Base-by-base conservation (phyloP, 1,140 invertebrate genomes). In the Aporrectodea caliginosa region DNA sequence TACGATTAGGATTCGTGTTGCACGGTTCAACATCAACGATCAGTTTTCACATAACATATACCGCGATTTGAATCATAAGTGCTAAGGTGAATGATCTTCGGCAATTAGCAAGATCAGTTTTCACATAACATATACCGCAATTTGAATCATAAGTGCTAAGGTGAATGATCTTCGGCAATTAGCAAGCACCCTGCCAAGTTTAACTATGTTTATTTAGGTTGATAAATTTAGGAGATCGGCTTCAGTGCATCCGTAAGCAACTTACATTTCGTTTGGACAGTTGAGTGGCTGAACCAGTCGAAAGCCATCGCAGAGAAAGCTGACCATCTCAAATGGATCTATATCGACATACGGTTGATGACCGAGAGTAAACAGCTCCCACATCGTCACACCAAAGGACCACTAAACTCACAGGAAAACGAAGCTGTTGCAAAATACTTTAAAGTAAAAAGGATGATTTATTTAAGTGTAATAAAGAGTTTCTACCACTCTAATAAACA, bases 231-330 rank as follows among this genome's bases (percentile, higher is more conserved):
- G n/a, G n/a, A 58, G 6, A 12, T 58, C 43, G 22, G 6, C 6
- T 58, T 58, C 6, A 58, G 22, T 22, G 22, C 6, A 58, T 58
- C 6, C 22, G 22, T 22, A 6, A 58, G 43, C 43, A 58, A 22
- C 93, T 93, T 90, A 96, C 92, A 98, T 88, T 90, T 98, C 95
- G 90, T 98, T 95, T 0, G 96, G 96, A 88, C 96, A 98, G 86
- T 95, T 96, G 83, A 93, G 91, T 1, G 96, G 96, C 84, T 97
- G 95, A 16, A 92, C 91, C 29, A 97, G 91, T 82, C 96, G 90
- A 86, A 95, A 96, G n/a, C 95, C 95, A 86, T 94, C 94, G 73
- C 92, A 91, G 32, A 98, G 90, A 89, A 94, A 96, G 30, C 92
- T 92, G 71, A 92, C 92, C 89, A 98, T 93, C 87, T 98, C 95